These are phyloP conservation scores for Blomia tropicalis DNA, from an alignment of 2,888 invertebrate species.

Conservation along the genomic window DNA sequence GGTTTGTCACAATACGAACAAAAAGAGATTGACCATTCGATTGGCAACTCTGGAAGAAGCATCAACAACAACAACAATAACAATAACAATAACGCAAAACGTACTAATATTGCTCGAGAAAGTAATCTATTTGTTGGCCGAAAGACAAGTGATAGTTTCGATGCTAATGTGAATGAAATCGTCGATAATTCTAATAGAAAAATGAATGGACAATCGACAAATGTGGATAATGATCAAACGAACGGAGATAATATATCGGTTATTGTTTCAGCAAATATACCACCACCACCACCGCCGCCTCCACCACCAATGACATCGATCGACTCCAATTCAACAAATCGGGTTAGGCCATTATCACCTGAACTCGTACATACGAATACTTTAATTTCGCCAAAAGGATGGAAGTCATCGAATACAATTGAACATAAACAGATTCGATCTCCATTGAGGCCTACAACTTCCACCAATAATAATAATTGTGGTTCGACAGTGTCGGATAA, in stretches of 20 bases:
- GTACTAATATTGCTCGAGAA: neutral
- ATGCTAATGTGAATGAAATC: neutral
- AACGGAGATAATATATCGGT: neutral
- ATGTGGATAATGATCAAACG: neutral
- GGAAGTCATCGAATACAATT: conserved; percentile 9
- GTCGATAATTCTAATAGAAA: neutral
- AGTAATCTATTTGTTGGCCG: neutral
- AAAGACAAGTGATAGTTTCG: neutral
- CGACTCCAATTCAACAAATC: neutral
- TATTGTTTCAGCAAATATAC: neutral
- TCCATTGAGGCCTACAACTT: conserved; percentile 1
- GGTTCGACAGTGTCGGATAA: neutral
- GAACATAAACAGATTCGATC: conserved; percentile 1
- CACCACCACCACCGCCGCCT: conserved; percentile 8
- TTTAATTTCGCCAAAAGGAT: conserved; percentile 5
- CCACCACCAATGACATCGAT: neutral
- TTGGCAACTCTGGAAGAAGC: neutral
- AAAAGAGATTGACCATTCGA: neutral
- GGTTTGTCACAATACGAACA: neutral
- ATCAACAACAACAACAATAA: neutral
- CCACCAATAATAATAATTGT: conserved; percentile 14
- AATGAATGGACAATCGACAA: too few relatives aligned
- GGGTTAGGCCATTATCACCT: conserved; percentile 11
- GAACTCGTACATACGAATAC: neutral
- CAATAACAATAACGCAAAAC: neutral